A percentile compares a stretch with the other conserved stretches of the same genome.
Evolutionary conservation across 2,797 vertebrate genomes (phyloP).

Genomic region (Chelmon rostratus): DNA sequence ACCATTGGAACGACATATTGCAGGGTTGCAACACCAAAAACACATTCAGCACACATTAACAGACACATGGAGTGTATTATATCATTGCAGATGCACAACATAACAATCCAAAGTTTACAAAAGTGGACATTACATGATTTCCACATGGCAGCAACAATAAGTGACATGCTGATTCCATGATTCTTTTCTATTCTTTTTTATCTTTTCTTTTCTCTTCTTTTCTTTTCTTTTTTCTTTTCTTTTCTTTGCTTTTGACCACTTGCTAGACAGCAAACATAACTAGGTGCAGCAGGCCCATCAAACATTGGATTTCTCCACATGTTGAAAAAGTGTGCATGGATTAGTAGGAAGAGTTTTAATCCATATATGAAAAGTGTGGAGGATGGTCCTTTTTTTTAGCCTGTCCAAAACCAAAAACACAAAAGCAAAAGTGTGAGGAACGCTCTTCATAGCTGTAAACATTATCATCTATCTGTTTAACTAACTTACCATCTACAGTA

Average conservation of each 20-base stretch:
- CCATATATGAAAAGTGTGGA: neutral
- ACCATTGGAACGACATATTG: neutral
- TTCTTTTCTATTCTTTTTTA: too few relatives aligned
- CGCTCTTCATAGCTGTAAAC: neutral
- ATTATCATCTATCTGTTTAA: too few relatives aligned
- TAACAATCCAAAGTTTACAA: neutral
- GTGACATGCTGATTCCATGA: neutral
- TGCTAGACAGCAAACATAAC: neutral
- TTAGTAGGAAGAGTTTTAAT: neutral
- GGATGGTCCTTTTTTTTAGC: neutral
- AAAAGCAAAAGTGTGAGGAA: neutral
- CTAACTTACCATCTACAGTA: too few relatives aligned
- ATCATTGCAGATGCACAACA: neutral
- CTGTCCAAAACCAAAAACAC: neutral
- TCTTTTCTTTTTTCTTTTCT: too few relatives aligned
- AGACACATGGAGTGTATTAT: neutral
- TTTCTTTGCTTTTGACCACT: neutral
- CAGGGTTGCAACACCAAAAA: constrained; percentile 3
- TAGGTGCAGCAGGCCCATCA: neutral
- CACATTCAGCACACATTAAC: neutral
- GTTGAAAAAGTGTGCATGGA: neutral
- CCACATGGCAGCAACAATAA: constrained; percentile 1
- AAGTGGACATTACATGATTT: neutral
- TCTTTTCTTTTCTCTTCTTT: too few relatives aligned
- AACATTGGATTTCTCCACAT: neutral